Evolutionary conservation across 2,113 vertebrate species (phyloP).

Genomic region (Brevimyrus niger): DNA sequence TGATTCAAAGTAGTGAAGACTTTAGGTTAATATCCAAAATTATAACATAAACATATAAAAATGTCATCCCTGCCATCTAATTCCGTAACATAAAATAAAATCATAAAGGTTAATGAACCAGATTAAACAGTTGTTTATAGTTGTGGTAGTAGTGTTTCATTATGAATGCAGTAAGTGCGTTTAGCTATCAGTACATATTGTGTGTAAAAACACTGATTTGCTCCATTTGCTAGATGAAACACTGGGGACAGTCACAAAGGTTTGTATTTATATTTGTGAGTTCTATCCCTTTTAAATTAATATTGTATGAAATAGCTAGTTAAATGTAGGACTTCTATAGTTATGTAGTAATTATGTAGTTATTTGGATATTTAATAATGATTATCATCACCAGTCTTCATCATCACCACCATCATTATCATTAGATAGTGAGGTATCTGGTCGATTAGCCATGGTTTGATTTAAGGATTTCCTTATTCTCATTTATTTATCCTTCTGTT

Average conservation of each 20-base stretch:
- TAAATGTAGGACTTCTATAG: background rate
- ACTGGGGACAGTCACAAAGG: background rate
- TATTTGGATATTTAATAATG: background rate
- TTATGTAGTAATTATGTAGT: background rate
- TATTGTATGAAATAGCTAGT: background rate
- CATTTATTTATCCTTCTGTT: background rate
- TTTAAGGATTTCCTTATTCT: background rate
- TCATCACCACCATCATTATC: background rate
- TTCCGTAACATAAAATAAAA: background rate
- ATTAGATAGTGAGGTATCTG: background rate
- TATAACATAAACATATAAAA: background rate
- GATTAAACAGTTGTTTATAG: background rate
- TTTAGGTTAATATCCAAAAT: background rate
- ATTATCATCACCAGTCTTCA: background rate
- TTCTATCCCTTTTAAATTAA: background rate
- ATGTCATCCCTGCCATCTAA: background rate
- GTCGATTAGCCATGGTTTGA: background rate
- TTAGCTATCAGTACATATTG: background rate
- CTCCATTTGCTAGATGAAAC: background rate
- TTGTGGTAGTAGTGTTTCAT: background rate
- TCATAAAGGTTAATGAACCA: background rate
- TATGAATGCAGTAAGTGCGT: background rate
- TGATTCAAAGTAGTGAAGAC: background rate
- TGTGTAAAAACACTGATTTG: background rate
- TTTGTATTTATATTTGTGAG: background rate